Conservation (phyloP, 2,888 invertebrate species). For the Dromius quadrimaculatus region DNA sequence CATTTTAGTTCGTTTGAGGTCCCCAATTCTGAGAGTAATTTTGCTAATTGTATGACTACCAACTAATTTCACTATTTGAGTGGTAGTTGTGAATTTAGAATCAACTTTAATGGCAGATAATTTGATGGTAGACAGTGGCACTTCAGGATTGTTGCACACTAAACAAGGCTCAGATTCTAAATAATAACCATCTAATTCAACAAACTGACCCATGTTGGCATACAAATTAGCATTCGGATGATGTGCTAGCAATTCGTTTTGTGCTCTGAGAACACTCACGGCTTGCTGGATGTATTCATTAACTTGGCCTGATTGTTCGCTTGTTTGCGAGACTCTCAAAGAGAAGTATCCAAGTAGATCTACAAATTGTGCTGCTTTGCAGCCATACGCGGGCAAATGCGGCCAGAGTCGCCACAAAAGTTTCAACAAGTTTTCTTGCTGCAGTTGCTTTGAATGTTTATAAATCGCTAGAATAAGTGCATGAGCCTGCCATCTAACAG, state of each 20-base stretch:
- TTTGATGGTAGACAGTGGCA: constrained; percentile 91
- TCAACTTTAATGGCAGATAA: constrained; percentile 94
- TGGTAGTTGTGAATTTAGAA: constrained; percentile 97
- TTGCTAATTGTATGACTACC: constrained; percentile 96
- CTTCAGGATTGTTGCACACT: constrained; percentile 98
- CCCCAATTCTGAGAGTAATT: constrained; percentile 92
- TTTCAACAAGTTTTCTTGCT: constrained; percentile 84
- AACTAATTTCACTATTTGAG: constrained; percentile 96
- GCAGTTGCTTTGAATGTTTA: constrained; percentile 81
- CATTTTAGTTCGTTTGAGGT: constrained; percentile 97
- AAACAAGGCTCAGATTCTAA: constrained; percentile 97
- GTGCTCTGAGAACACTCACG: constrained; percentile 85
- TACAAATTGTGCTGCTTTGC: constrained; percentile 96
- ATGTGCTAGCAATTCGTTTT: constrained; percentile 88
- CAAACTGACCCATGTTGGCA: constrained; percentile 91
- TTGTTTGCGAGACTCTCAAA: constrained; percentile 84
- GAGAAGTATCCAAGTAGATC: constrained; percentile 96
- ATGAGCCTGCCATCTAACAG: constrained; percentile 96
- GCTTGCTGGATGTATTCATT: constrained; percentile 86
- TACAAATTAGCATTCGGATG: constrained; percentile 96
- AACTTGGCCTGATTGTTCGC: constrained; percentile 76
- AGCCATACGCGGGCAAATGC: constrained; percentile 87
- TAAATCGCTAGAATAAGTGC: constrained; percentile 86
- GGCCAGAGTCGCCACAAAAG: constrained; percentile 95
- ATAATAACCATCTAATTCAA: constrained; percentile 96